phyloP scores from a whole-genome alignment of 2,888 invertebrate species.

The Eulithis testata region DNA sequence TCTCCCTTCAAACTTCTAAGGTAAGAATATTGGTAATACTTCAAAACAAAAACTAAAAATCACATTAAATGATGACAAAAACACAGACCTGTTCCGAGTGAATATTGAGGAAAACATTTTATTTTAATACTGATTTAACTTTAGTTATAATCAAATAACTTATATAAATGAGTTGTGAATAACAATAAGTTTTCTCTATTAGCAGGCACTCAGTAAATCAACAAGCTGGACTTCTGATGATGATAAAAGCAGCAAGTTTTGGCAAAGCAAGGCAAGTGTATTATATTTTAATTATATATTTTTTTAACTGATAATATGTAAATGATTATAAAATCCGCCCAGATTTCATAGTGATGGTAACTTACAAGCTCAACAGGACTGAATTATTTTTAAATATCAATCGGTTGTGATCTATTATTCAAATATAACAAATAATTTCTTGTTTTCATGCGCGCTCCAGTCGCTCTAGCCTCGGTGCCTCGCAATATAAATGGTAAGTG shows the following conservation, averaged over 20 bases:
- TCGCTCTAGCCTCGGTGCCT: no score
- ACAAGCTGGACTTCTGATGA: not conserved
- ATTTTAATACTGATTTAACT: slow-evolving; percentile 40
- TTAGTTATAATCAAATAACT: not conserved
- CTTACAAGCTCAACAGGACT: slow-evolving; percentile 73
- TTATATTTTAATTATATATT: no score
- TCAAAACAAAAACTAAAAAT: not conserved
- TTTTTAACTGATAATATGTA: not conserved
- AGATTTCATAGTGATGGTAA: slow-evolving; percentile 53
- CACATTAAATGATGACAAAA: slow-evolving; percentile 50
- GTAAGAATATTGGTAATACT: slow-evolving; percentile 5
- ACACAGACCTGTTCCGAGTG: slow-evolving; percentile 73
- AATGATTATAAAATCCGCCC: slow-evolving; percentile 55
- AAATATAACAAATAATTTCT: slow-evolving; percentile 4
- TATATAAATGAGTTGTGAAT: not conserved
- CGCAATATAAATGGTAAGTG: no score
- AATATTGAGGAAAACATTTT: slow-evolving; percentile 54
- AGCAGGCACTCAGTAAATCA: slow-evolving; percentile 2
- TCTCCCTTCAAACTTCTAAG: not conserved
- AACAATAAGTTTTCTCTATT: slow-evolving; percentile 3
- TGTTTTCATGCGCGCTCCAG: not conserved
- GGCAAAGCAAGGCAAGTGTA: not conserved
- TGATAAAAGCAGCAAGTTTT: not conserved
- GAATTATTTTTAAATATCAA: slow-evolving; percentile 38
- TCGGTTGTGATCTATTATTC: not conserved